Evolutionary conservation across 1,140 invertebrate genomes (phyloP), one percentile per base, ranked within the genome.

Genomic region (Tetragonula clypearis): DNA sequence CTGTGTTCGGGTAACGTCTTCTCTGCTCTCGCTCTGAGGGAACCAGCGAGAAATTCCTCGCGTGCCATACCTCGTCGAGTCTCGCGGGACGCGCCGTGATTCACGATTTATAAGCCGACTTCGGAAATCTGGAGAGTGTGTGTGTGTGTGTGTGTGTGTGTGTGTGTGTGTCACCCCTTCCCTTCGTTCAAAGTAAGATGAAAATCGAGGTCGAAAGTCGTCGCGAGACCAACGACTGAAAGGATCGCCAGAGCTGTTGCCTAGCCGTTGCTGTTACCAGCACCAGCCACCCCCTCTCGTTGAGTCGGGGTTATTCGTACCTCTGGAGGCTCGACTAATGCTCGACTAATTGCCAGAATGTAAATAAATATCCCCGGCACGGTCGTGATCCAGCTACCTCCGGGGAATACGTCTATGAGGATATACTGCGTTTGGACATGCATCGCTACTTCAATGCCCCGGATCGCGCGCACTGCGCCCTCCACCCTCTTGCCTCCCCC

Each of bases 351-450:
- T 95, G 92, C 91, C 90, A 85, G 91, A 95, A 95, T 93, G 93
- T 93, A 95, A 95, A 95, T 95, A 94, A 95, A 94, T 95, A 95
- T 93, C 91, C 93, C 93, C 90, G 84, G 90, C 88, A 91, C 91
- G 88, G 88, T 86, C 90, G 88, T 91, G 91, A 89, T 83, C 77
- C 79, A 75, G 66, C 79, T 71, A 85, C 85, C 91, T 78, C 85
- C 60, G 85, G 92, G 91, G 91, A 90, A 76, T 85, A 90, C 91
- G 88, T 92, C 89, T 93, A 94, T 95, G 93, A 94, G 91, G 90
- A 95, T 94, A 92, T 94, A 95, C 91, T 92, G 92, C 91, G 90
- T 92, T 93, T 88, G 91, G 91, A 93, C 93, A 94, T 93, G 93
- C 93, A 94, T 92, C 90, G 90, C 88, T 91, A 93, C 93, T 94